Evolutionary conservation across 2,797 vertebrate species (phyloP).

Genomic region (Cuculus canorus): DNA sequence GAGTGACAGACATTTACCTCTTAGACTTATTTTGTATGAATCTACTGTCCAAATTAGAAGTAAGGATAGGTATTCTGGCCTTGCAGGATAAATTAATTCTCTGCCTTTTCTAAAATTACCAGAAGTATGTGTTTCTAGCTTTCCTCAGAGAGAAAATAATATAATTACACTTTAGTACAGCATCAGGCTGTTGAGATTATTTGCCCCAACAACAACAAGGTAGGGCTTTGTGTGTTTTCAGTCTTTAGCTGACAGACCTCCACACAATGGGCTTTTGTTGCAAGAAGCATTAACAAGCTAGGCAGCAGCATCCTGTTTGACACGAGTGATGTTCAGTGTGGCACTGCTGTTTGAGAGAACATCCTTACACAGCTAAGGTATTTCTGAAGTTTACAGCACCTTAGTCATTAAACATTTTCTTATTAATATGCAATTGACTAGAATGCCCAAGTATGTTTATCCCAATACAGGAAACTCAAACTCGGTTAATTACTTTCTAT

Average conservation of each 20-base stretch:
- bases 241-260: not conserved
- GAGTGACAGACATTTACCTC: not conserved
- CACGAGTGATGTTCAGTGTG: not conserved
- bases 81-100: not conserved
- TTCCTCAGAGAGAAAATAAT: not conserved
- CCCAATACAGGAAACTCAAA: not conserved
- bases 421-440: not conserved
- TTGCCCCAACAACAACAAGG: not conserved
- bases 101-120: not conserved
- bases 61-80: fast-evolving
- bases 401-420: not conserved
- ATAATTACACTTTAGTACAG: not conserved
- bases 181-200: not conserved
- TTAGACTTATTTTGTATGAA: not conserved
- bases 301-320: not conserved
- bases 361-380: not conserved
- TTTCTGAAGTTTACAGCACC: not conserved
- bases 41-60: not conserved
- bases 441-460: not conserved
- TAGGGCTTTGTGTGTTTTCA: not conserved
- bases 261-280: not conserved
- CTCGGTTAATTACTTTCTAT: constrained; percentile 1
- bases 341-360: not conserved
- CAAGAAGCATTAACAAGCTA: not conserved
- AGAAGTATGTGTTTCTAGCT: not conserved